Evolutionary conservation across 2,113 vertebrate species (phyloP), one percentile per base, ranked within the genome.

Genomic region (Platycercus adscitus): DNA sequence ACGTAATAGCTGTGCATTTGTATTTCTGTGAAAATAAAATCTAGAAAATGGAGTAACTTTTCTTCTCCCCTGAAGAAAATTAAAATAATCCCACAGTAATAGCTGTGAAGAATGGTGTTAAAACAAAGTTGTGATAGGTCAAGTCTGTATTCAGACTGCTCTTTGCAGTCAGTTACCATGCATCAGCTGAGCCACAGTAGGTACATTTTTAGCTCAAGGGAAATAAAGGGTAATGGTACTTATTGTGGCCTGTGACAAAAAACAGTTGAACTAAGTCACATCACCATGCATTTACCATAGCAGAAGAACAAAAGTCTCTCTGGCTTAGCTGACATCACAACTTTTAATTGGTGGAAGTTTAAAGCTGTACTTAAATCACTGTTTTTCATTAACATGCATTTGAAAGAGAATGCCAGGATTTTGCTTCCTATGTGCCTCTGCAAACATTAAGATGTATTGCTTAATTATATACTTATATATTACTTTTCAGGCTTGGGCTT

Each of bases 31-130:
- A 82, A 88, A 91, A 82, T 2, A 52, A 65, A 79, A 85, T 55
- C 56, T 52, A 76, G 77, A 68, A 84, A 93, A 82, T 13, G 26
- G 28, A 9, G 26, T 60, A 85, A 69, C 29, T 93, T 21, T 66
- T 92, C 39, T 80, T 73, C 58, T 93, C 9, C 31, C n/a, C 60
- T 78, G 77, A 33, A 89, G 88, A 88, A 95, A 88, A 90, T n/a
- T n/a, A 41, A 93, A 91, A 87, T 89, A 94, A 72, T 80, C 58
- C 17, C 31, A 21, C 28, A 88, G 46, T 21, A 78, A 26, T 70
- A 97, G 77, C 53, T 73, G 49, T 78, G 79, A 90, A 72, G 53
- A 90, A 91, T 29, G 8, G 5, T 23, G 90, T 88, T 80, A 78
- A 70, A 82, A 82, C 35, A 19, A 80, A 86, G 33, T 63, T 86